phyloP scores from a whole-genome alignment of 2,888 invertebrate species.

The Aphodius granarius region DNA sequence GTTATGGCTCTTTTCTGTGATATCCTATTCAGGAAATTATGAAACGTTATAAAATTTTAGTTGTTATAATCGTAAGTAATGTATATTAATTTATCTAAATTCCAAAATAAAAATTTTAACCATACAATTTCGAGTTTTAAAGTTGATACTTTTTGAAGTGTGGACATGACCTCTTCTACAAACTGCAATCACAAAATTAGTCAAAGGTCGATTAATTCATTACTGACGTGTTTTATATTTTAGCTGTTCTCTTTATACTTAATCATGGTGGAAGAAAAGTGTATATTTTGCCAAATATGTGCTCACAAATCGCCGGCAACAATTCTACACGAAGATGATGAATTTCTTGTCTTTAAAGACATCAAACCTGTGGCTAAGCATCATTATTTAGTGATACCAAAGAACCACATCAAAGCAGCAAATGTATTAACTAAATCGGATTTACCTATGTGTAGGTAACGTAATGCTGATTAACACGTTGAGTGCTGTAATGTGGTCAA shows the following conservation, averaged over 20 bases:
- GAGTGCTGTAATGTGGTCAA: no score
- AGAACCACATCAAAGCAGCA: constrained; percentile 74
- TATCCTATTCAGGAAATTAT: neutral
- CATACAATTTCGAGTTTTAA: neutral
- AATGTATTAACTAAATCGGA: constrained; percentile 68
- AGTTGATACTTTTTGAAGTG: neutral
- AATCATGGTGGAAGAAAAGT: constrained; percentile 46
- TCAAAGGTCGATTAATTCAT: neutral
- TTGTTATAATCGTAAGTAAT: neutral
- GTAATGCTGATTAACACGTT: constrained; percentile 14
- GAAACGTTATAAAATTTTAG: neutral
- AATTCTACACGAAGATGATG: constrained; percentile 72
- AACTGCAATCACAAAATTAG: neutral
- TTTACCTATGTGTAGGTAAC: constrained; percentile 68
- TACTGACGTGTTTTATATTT: neutral
- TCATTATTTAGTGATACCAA: constrained; percentile 80
- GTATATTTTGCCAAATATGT: constrained; percentile 77
- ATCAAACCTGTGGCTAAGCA: constrained; percentile 78
- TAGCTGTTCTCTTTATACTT: neutral
- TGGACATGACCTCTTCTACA: no score
- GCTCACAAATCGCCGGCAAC: constrained; percentile 63
- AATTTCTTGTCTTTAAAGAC: constrained; percentile 78
- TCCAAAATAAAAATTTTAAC: neutral
- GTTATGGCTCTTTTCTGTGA: neutral
- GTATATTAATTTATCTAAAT: neutral